Evolutionary conservation across 2,113 vertebrate species (phyloP).

Genomic region (Pedetes capensis): DNA sequence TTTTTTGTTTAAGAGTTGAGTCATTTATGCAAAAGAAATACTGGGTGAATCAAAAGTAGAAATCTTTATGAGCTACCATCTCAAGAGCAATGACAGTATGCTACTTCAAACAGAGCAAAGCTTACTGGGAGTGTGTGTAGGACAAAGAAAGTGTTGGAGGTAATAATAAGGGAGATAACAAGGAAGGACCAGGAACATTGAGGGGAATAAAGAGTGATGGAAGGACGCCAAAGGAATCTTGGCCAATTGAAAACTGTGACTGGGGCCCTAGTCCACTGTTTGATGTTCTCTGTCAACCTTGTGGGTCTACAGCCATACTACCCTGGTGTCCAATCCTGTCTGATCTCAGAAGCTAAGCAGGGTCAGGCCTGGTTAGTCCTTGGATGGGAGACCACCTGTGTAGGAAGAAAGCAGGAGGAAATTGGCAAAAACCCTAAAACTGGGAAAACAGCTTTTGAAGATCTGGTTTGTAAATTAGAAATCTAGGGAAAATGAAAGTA

Average conservation of each 20-base stretch:
- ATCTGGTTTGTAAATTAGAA: too few relatives aligned
- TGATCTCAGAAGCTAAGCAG: too few relatives aligned
- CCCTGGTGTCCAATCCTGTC: too few relatives aligned
- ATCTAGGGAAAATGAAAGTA: too few relatives aligned
- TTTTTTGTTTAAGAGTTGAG: slow-evolving; percentile 53
- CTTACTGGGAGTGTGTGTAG: not conserved
- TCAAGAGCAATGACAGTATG: not conserved
- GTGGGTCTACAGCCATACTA: too few relatives aligned
- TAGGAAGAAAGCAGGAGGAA: too few relatives aligned
- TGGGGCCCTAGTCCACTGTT: not conserved
- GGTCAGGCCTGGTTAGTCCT: too few relatives aligned
- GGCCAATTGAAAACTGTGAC: not conserved
- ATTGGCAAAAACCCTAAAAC: too few relatives aligned
- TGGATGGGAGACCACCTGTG: too few relatives aligned
- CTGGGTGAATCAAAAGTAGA: slow-evolving; percentile 40
- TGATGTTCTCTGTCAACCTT: not conserved
- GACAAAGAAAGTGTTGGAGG: not conserved
- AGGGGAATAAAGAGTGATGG: not conserved
- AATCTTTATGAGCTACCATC: not conserved
- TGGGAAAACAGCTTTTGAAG: too few relatives aligned
- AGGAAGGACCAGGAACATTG: not conserved
- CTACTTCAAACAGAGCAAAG: slow-evolving; percentile 6
- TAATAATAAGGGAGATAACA: not conserved
- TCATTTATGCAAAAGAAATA: slow-evolving; percentile 55
- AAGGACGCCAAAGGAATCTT: not conserved